Base-by-base conservation (phyloP, 2,797 vertebrate genomes). In the Sarcophilus harrisii region DNA sequence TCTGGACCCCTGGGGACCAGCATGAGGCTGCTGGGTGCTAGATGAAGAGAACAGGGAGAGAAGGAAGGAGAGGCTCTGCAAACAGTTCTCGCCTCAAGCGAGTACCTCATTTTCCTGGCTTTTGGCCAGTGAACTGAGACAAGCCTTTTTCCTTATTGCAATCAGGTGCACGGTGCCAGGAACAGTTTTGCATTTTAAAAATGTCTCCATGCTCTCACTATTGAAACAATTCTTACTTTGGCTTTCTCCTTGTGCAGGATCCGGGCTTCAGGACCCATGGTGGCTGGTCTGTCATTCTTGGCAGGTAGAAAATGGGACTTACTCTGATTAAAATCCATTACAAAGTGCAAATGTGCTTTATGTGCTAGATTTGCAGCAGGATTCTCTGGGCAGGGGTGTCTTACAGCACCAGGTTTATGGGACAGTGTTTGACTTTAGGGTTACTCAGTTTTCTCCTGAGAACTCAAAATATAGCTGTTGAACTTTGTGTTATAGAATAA, bases 91-190 rank as follows among this genome's bases (percentile, higher is more conserved):
- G 58, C 93, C 73, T 27, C 66, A 49, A n/a, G 27, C 62, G 0
- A 49, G 32, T 58, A 38, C 93, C 81, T 73, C 9, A 18, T 57
- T 94, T 38, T 28, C 59, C 45, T 90, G 57, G 30, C 66, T 45
- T 30, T 29, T 28, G 21, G 16, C 58, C 93, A 95, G 45, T 58
- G 91, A 13, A 45, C 24, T 87, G 18, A 29, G 66, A 55, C 81
- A 16, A 45, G 92, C 60, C 27, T 90, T 95, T 54, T 94, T 95
- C 57, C 59, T 96, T n/a, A 60, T 54, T 49, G 4, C 58, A 57
- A 58, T 59, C 18, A 24, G 58, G 58, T 89, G 1, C 24, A n/a
- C 27, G 92, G 90, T 59, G 57, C 92, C 90, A 32, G 58, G 57
- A 92, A 10, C 24, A 92, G 38, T 32, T 92, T n/a, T 30, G 58